These are phyloP conservation scores for Ectobius pallidus DNA, from an alignment of 2,888 invertebrate species.

Conservation along the genomic window DNA sequence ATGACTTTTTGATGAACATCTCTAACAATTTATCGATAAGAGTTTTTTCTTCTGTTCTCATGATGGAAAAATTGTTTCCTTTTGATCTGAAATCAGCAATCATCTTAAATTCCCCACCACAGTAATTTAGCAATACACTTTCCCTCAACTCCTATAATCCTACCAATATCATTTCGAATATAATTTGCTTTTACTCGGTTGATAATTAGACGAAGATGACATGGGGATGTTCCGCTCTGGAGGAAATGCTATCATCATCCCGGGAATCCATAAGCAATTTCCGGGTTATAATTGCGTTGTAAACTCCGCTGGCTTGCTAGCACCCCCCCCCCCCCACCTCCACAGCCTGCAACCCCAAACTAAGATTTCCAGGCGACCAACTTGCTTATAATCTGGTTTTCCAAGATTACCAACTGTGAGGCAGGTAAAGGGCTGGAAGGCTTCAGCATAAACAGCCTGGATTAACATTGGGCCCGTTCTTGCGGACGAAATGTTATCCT, in stretches of 20 bases:
- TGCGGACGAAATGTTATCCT: too few relatives aligned
- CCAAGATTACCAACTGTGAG: too few relatives aligned
- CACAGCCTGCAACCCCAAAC: too few relatives aligned
- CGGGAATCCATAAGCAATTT: conserved; percentile 27
- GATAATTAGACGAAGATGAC: conserved; percentile 30
- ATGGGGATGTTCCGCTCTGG: conserved; percentile 10
- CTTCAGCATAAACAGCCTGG: too few relatives aligned
- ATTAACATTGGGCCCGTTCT: too few relatives aligned
- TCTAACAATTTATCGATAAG: not conserved
- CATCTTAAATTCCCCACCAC: not conserved
- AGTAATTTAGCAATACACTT: conserved; percentile 11
- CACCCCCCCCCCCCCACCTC: not conserved
- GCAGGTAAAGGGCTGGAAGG: too few relatives aligned
- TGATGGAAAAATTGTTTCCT: not conserved
- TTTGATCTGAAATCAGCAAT: not conserved
- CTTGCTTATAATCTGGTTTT: too few relatives aligned
- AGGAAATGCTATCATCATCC: conserved; percentile 19
- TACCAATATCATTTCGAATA: conserved; percentile 22
- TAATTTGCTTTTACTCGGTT: conserved; percentile 15
- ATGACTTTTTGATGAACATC: not conserved
- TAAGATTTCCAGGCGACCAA: too few relatives aligned
- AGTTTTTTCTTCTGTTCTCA: not conserved
- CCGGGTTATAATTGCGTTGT: conserved; percentile 26
- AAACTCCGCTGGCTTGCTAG: conserved; percentile 22
- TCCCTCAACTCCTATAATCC: not conserved